phyloP scores from a whole-genome alignment of 2,113 vertebrate genomes.

The Pavo muticus region DNA sequence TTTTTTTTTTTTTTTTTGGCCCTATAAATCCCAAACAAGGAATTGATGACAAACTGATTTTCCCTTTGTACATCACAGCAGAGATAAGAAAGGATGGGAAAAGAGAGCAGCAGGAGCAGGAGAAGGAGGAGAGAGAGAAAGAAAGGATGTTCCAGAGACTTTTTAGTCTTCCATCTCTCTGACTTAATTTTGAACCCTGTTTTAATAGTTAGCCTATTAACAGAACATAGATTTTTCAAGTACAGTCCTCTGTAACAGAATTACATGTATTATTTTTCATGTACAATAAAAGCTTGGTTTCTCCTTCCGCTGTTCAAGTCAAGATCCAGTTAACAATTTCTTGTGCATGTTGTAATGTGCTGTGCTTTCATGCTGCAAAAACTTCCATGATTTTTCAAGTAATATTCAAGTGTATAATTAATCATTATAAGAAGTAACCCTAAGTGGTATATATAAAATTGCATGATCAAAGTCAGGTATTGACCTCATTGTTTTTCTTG shows the following conservation, averaged over 20 bases:
- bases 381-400: neutral
- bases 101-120: neutral
- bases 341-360: neutral
- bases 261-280: neutral
- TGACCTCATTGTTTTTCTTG: neutral
- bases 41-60: neutral
- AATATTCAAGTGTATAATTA: neutral
- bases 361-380: neutral
- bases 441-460: neutral
- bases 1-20: neutral
- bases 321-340: neutral
- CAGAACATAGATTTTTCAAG: neutral
- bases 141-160: neutral
- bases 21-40: neutral
- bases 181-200: neutral
- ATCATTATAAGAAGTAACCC: neutral
- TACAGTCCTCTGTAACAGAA: neutral
- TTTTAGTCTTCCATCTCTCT: neutral
- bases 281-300: neutral
- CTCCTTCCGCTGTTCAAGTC: neutral
- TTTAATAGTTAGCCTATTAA: neutral
- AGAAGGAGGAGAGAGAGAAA: neutral
- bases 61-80: slow-evolving; percentile 3
- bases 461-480: neutral
- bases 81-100: neutral